These are phyloP conservation scores for Heliothis peltigera DNA, from an alignment of 2,888 invertebrate species.

Conservation along the genomic window DNA sequence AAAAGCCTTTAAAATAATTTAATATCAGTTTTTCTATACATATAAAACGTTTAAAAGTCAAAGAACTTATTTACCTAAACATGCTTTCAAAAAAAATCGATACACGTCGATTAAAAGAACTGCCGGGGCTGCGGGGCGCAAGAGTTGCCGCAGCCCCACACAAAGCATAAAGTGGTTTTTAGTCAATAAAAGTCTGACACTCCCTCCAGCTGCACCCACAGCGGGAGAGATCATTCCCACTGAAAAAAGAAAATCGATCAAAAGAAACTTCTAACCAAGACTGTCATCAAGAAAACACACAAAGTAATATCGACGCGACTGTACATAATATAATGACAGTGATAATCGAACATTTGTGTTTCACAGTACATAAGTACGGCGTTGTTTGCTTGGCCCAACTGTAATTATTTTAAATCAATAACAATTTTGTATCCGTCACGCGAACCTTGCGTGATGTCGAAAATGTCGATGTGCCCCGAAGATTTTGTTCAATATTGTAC, in stretches of 20 bases:
- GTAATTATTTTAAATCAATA: conserved; percentile 82
- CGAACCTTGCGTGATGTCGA: conserved; percentile 70
- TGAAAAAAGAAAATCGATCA: no score
- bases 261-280: conserved; percentile 30
- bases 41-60: no score
- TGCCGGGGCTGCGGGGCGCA: no score
- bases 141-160: no score
- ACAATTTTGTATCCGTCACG: conserved; percentile 75
- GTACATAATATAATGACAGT: conserved; percentile 44
- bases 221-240: no score
- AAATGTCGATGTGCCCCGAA: conserved; percentile 36
- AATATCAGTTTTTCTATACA: no score
- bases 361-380: conserved; percentile 32
- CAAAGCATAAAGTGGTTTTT: no score
- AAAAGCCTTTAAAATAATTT: no score
- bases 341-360: conserved; percentile 51
- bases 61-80: not conserved
- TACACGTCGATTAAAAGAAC: conserved; percentile 9
- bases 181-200: no score
- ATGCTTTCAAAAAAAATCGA: conserved; percentile 29
- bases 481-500: conserved; percentile 47
- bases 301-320: conserved; percentile 42
- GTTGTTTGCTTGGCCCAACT: conserved; percentile 65
- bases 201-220: no score
- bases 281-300: conserved; percentile 41